Percentiles rank a stretch among this genome's conserved stretches.
These are phyloP conservation scores for Chaenocephalus aceratus DNA, from an alignment of 2,113 vertebrate species.

Conservation along the genomic window DNA sequence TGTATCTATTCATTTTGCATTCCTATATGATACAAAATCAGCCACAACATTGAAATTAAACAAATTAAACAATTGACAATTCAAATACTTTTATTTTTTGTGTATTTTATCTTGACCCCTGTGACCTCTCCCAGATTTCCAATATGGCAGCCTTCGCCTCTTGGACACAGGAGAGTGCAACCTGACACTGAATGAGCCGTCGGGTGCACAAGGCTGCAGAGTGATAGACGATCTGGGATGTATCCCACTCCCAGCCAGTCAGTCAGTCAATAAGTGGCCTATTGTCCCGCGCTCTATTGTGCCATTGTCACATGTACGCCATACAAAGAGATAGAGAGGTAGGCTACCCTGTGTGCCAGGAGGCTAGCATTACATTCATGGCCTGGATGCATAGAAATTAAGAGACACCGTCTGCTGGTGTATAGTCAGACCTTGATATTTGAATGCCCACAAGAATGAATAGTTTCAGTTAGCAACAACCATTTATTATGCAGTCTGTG, in stretches of 20 bases:
- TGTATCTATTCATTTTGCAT: neutral
- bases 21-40: neutral
- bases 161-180: constrained; percentile 60
- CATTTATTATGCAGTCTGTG: constrained; percentile 9
- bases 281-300: constrained; percentile 73
- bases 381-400: constrained; percentile 65
- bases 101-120: constrained; percentile 35
- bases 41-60: neutral
- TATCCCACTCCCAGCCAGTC: constrained; percentile 72
- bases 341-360: constrained; percentile 61
- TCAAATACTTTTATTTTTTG: neutral
- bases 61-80: neutral
- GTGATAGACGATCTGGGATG: constrained; percentile 71
- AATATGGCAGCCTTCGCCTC: constrained; percentile 44
- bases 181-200: constrained; percentile 59
- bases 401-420: constrained; percentile 27
- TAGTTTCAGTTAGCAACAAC: constrained; percentile 23
- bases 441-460: constrained; percentile 34
- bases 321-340: constrained; percentile 71
- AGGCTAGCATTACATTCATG: constrained; percentile 69
- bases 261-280: constrained; percentile 78
- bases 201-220: constrained; percentile 55
- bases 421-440: constrained; percentile 49
- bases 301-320: constrained; percentile 68
- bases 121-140: constrained; percentile 61